Evolutionary conservation across 2,797 vertebrate genomes (phyloP), one percentile per base, ranked within the genome.

Genomic region (Acanthopagrus latus): DNA sequence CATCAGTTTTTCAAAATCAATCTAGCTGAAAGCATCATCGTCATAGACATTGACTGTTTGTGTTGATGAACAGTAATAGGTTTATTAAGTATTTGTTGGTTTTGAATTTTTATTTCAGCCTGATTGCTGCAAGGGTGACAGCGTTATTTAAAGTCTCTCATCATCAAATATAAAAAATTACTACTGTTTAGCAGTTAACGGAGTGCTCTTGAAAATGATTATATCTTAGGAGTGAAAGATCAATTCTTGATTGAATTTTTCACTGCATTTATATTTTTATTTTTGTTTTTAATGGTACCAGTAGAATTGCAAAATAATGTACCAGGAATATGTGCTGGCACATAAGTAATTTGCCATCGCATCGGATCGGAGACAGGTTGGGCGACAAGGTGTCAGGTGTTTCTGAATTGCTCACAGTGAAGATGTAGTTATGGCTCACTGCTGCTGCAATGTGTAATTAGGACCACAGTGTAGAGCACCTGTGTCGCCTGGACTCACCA

Each of bases 401-500:
- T 62, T 54, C 25, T 56, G 56, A 66, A 62, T 21, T 27, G 66
- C 2, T 29, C 48, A 76, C 21, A 7, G 56, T 44, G 47, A 75
- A 23, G 64, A 67, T 66, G 7, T 33, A 71, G 52, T 29, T 48
- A 55, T 20, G 27, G 44, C 60, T 81, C 46, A 2, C 48, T 21
- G 54, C 14, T 64, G 13, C 17, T 55, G 64, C 33, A 16, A 3
- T 38, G 12, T 72, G 71, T 67, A 29, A 72, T 81, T 76, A 16
- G 44, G 44, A 44, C 38, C 73, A 38, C 44, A 0, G 66, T 56
- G 18, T 9, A n/a, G 65, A 46, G 33, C 33, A n/a, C 56, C 46
- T 51, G 29, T 25, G 50, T 23, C 58, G 52, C 21, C 55, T 64
- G n/a, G 41, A 72, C 51, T 21, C 21, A 43, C 47, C 56, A 71